phyloP scores from a whole-genome alignment of 2,888 invertebrate genomes.

The Athetis lepigone region DNA sequence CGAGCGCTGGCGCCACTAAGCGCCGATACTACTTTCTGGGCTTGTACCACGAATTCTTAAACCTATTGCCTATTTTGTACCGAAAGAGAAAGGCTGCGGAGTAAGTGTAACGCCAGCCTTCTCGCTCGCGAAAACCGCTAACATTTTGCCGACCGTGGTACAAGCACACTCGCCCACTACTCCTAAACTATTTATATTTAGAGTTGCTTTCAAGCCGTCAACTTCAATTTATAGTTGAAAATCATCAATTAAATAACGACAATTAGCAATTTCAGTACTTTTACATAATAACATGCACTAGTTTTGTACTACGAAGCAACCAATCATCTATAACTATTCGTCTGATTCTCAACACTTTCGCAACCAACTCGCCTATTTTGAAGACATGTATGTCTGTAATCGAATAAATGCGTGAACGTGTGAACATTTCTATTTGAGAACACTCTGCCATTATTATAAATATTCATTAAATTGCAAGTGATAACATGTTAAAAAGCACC shows the following conservation, averaged over 20 bases:
- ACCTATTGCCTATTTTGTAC: constrained; percentile 72
- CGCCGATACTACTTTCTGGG: constrained; percentile 57
- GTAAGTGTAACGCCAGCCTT: constrained; percentile 60
- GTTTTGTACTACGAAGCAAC: constrained; percentile 8
- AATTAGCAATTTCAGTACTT: constrained; percentile 66
- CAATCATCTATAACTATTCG: constrained; percentile 3
- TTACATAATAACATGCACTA: constrained; percentile 29
- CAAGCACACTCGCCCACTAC: constrained; percentile 44
- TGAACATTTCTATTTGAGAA: constrained; percentile 29
- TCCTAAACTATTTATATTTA: constrained; percentile 69
- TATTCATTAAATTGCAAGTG: constrained; percentile 41
- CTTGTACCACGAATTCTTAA: constrained; percentile 64
- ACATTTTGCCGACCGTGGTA: constrained; percentile 58
- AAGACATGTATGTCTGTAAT: constrained; percentile 17
- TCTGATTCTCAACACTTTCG: constrained; percentile 28
- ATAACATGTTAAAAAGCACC: constrained; percentile 23
- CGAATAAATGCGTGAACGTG: constrained; percentile 18
- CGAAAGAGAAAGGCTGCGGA: constrained; percentile 66
- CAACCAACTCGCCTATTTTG: background rate
- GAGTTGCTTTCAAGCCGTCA: constrained; percentile 64
- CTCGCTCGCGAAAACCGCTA: constrained; percentile 64
- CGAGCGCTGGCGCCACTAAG: constrained; percentile 77
- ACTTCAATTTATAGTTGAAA: constrained; percentile 73
- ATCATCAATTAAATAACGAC: constrained; percentile 72
- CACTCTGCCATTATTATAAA: constrained; percentile 5